Conservation (phyloP, 2,113 vertebrate species). For the Oryzias celebensis region DNA sequence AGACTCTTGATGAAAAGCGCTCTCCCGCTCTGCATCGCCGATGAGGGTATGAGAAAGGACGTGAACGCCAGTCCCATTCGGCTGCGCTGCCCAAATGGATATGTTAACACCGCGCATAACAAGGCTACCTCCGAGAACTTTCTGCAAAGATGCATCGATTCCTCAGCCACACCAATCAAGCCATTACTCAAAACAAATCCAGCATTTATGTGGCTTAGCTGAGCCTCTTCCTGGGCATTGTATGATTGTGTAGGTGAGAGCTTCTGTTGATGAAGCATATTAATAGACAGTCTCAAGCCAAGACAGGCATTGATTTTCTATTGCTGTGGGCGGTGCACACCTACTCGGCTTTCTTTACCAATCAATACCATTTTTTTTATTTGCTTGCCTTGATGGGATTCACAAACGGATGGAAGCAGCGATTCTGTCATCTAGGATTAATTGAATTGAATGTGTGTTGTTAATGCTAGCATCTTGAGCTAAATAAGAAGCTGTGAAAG, state of each 20-base stretch:
- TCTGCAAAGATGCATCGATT: constrained; percentile 73
- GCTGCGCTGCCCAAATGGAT: constrained; percentile 64
- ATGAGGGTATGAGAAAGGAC: constrained; percentile 51
- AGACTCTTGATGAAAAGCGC: constrained; percentile 65
- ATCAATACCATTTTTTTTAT: constrained; percentile 53
- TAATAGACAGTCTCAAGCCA: constrained; percentile 51
- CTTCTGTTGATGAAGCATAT: constrained; percentile 47
- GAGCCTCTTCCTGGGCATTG: constrained; percentile 46
- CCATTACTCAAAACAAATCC: constrained; percentile 80
- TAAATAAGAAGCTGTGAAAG: constrained; percentile 2
- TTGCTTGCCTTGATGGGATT: constrained; percentile 45
- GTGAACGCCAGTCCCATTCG: constrained; percentile 59
- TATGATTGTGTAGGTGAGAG: constrained; percentile 11
- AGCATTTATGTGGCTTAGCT: constrained; percentile 73
- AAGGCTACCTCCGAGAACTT: constrained; percentile 59
- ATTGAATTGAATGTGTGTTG: constrained; percentile 31
- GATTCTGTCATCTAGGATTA: constrained; percentile 4
- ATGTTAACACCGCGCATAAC: constrained; percentile 69
- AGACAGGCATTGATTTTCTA: constrained; percentile 67
- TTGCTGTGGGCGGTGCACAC: constrained; percentile 48
- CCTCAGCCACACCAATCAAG: constrained; percentile 66
- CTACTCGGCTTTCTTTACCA: constrained; percentile 33
- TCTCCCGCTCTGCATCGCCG: constrained; percentile 50
- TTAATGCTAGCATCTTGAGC: not conserved
- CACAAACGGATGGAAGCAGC: constrained; percentile 4